These are phyloP conservation scores for Chydorus sphaericus DNA, from an alignment of 2,888 invertebrate species.

Conservation along the genomic window DNA sequence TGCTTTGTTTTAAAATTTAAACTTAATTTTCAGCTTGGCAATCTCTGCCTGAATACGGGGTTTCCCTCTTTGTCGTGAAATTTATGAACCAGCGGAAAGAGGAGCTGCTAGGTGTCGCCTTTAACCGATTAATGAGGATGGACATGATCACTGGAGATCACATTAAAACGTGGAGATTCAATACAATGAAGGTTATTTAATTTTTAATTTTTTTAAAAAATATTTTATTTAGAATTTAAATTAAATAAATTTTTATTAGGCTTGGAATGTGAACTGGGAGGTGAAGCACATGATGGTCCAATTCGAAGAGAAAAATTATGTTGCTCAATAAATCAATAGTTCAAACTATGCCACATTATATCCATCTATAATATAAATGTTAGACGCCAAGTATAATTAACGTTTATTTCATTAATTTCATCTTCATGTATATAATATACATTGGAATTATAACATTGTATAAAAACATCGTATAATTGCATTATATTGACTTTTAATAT, in stretches of 20 bases:
- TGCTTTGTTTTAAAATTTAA: background rate
- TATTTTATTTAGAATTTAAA: no score
- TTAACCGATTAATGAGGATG: slow-evolving; percentile 90
- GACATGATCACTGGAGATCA: slow-evolving; percentile 84
- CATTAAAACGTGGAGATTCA: slow-evolving; percentile 93
- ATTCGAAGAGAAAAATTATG: slow-evolving; percentile 85
- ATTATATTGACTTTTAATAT: no score
- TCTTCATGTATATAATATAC: no score
- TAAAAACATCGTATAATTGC: no score
- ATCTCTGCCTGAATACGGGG: slow-evolving; percentile 87
- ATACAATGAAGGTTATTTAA: slow-evolving; percentile 88
- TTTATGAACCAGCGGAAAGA: slow-evolving; percentile 76
- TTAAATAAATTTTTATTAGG: no score
- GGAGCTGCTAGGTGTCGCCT: slow-evolving; percentile 84
- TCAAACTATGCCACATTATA: no score
- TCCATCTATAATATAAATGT: no score
- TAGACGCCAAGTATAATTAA: no score
- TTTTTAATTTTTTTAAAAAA: no score
- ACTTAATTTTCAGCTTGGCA: slow-evolving; percentile 65
- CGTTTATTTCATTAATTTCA: no score
- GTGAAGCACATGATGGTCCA: slow-evolving; percentile 96
- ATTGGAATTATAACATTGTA: no score
- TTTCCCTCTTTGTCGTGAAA: slow-evolving; percentile 83
- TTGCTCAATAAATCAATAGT: no score
- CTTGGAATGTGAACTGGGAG: slow-evolving; percentile 99